phyloP scores from a whole-genome alignment of 2,888 invertebrate species.

The Pristionchus arcanus region DNA sequence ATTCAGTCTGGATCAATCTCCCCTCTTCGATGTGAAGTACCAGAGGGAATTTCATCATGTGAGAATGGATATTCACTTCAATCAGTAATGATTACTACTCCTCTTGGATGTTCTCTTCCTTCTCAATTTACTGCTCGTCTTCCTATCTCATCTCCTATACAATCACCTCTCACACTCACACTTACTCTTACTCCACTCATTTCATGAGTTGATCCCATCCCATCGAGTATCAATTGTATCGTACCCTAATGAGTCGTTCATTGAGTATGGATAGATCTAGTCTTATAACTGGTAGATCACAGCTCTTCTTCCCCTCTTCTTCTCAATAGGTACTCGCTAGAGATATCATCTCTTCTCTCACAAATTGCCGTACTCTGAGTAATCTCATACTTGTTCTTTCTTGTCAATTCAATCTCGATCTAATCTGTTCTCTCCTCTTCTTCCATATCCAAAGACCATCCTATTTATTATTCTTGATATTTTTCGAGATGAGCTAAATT shows the following conservation, averaged over 20 bases:
- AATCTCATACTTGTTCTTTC: constrained; percentile 53
- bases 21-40: constrained; percentile 35
- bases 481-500: constrained; percentile 26
- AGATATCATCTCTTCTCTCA: constrained; percentile 34
- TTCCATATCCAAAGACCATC: constrained; percentile 47
- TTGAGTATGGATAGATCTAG: constrained; percentile 49
- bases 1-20: constrained; percentile 55
- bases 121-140: constrained; percentile 48
- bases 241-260: constrained; percentile 18
- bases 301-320: constrained; percentile 12
- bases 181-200: constrained; percentile 37
- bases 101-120: constrained; percentile 7
- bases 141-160: constrained; percentile 35
- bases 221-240: constrained; percentile 11
- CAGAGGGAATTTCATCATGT: constrained; percentile 16
- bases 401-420: constrained; percentile 48
- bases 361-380: constrained; percentile 50
- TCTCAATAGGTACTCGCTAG: constrained; percentile 51
- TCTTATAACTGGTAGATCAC: constrained; percentile 43
- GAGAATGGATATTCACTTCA: constrained; percentile 41
- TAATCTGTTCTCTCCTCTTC: constrained; percentile 26
- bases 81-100: background rate
- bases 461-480: constrained; percentile 24
- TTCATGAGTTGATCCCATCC: constrained; percentile 6
- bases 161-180: constrained; percentile 23